Evolutionary conservation across 2,888 invertebrate species (phyloP).

Genomic region (Melolontha melolontha): DNA sequence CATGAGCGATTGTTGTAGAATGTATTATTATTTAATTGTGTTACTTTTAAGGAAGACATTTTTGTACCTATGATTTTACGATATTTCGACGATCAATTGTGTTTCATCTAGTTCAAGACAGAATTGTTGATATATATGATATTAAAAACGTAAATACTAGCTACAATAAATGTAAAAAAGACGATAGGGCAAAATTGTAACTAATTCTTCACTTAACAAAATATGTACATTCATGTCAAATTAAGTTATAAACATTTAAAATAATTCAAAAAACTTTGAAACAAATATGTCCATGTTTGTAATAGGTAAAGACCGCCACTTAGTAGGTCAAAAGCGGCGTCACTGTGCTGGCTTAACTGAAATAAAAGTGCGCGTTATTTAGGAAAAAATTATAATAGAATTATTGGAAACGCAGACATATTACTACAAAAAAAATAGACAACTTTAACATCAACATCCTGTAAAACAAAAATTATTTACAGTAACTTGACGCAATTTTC

Average conservation of each 20-base stretch:
- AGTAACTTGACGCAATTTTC: too few species aligned
- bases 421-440: too few species aligned
- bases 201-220: conserved; percentile 19
- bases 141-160: conserved; percentile 1
- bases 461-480: too few species aligned
- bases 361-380: too few species aligned
- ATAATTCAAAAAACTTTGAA: too few species aligned
- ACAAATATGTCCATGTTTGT: too few species aligned
- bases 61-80: conserved; percentile 16
- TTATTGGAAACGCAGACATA: too few species aligned
- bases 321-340: too few species aligned
- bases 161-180: conserved; percentile 11
- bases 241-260: neutral
- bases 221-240: neutral
- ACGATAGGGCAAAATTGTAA: conserved; percentile 2
- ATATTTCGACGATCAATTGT: neutral
- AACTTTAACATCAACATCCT: too few species aligned
- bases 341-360: too few species aligned
- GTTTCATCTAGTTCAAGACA: neutral
- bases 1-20: conserved; percentile 36
- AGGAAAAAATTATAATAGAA: too few species aligned
- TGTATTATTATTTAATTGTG: conserved; percentile 4
- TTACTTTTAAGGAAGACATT: neutral
- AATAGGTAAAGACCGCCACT: too few species aligned
- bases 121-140: neutral